These are phyloP conservation scores for Hippocampus barbouri DNA, from an alignment of 2,113 vertebrate genomes.

Conservation along the genomic window DNA sequence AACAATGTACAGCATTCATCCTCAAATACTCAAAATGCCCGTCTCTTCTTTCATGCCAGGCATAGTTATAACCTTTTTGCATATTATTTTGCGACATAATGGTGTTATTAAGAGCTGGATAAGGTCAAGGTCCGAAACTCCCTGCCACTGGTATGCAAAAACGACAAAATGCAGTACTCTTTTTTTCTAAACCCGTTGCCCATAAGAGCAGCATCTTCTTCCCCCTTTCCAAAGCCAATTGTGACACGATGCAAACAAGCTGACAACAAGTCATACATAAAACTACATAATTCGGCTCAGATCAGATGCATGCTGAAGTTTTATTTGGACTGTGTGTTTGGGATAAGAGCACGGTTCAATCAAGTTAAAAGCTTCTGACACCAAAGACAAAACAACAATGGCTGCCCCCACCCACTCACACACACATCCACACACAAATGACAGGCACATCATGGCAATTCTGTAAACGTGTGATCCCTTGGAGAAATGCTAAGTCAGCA, in stretches of 20 bases:
- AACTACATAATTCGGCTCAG: neutral
- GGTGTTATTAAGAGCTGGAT: too few relatives aligned
- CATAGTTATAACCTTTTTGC: too few relatives aligned
- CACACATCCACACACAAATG: slow-evolving; percentile 16
- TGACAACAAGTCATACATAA: neutral
- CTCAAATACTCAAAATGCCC: too few relatives aligned
- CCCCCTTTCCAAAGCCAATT: neutral
- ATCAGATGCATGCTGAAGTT: neutral
- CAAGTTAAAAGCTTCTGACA: slow-evolving; percentile 26
- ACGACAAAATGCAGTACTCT: too few relatives aligned
- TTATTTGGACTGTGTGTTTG: neutral
- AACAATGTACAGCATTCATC: too few relatives aligned
- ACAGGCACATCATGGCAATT: slow-evolving; percentile 31
- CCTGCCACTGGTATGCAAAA: too few relatives aligned
- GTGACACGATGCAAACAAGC: neutral
- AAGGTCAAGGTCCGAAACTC: too few relatives aligned
- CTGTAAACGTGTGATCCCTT: slow-evolving; percentile 49
- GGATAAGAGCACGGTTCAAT: slow-evolving; percentile 14
- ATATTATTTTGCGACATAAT: too few relatives aligned
- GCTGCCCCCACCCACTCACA: slow-evolving; percentile 5
- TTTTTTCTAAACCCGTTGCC: too few relatives aligned
- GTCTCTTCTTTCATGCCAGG: too few relatives aligned
- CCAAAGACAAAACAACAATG: slow-evolving; percentile 21
- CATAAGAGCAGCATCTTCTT: neutral
- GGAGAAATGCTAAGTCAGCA: slow-evolving; percentile 53